These are phyloP conservation scores for Rhinophrynus dorsalis DNA, from an alignment of 2,797 vertebrate species.

Conservation along the genomic window DNA sequence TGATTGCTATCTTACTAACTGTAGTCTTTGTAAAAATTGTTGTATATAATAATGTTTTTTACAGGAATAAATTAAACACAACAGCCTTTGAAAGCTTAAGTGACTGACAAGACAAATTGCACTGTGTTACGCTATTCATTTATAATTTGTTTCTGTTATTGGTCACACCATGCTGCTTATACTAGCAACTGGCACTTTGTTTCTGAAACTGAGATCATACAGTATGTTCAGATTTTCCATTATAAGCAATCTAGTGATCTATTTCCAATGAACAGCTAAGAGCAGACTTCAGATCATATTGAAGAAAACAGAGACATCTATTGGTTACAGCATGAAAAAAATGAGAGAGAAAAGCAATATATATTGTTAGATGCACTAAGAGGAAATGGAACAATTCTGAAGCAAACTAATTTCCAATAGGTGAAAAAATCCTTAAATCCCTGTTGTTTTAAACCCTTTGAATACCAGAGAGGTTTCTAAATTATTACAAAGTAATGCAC, in stretches of 20 bases:
- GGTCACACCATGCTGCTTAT: conserved; percentile 1
- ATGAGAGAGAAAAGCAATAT: not conserved
- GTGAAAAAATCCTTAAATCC: too few relatives aligned
- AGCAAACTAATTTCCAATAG: too few relatives aligned
- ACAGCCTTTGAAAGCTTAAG: conserved; percentile 5
- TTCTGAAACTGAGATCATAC: not conserved
- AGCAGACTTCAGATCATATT: not conserved
- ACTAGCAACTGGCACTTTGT: not conserved
- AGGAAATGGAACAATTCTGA: too few relatives aligned
- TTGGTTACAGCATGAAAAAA: conserved; percentile 7
- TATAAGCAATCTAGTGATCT: not conserved
- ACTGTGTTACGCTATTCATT: conserved; percentile 8
- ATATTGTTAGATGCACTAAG: too few relatives aligned
- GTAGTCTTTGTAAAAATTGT: not conserved
- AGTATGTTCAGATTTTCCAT: not conserved
- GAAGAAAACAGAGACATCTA: conserved; percentile 33
- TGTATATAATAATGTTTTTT: conserved; percentile 43
- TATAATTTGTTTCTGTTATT: conserved; percentile 4
- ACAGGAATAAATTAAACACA: not conserved
- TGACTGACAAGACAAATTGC: not conserved
- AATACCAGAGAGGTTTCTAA: too few relatives aligned
- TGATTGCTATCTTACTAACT: not conserved
- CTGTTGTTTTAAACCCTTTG: too few relatives aligned
- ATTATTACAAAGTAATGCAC: too few relatives aligned
- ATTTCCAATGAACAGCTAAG: not conserved